A percentile compares a stretch with the other conserved stretches of the same genome.
These are phyloP conservation scores for Leucania comma DNA, from an alignment of 2,888 invertebrate genomes.

Conservation along the genomic window DNA sequence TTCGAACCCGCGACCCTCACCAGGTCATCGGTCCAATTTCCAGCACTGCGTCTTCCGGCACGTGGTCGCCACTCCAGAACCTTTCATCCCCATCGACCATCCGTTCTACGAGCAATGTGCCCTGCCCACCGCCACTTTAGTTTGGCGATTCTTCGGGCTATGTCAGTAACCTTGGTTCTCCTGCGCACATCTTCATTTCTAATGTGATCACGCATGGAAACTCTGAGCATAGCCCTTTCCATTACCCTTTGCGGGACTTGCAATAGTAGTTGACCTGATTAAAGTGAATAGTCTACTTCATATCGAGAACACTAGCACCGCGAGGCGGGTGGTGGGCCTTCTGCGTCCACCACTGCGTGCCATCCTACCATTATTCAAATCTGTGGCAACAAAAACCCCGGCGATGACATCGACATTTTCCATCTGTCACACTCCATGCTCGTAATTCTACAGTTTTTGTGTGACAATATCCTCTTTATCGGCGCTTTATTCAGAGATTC, in stretches of 20 bases:
- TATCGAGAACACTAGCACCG: background rate
- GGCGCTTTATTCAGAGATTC: constrained; percentile 56
- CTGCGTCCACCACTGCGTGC: constrained; percentile 14
- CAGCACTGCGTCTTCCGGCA: too few relatives aligned
- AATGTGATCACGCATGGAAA: too few relatives aligned
- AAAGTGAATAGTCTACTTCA: background rate
- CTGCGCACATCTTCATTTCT: too few relatives aligned
- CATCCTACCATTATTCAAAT: constrained; percentile 74
- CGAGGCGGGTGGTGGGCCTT: constrained; percentile 19
- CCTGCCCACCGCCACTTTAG: too few relatives aligned
- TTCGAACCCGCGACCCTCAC: too few relatives aligned
- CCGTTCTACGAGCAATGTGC: too few relatives aligned
- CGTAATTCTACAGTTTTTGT: constrained; percentile 65
- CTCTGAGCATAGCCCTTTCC: too few relatives aligned
- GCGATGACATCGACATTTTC: constrained; percentile 65
- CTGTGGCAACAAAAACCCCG: constrained; percentile 63
- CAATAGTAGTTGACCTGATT: background rate
- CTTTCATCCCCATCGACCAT: too few relatives aligned
- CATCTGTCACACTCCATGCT: constrained; percentile 73
- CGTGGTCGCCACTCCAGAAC: too few relatives aligned
- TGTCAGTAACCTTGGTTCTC: too few relatives aligned
- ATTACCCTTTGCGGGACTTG: background rate
- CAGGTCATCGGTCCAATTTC: too few relatives aligned
- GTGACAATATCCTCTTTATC: constrained; percentile 49
- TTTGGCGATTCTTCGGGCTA: too few relatives aligned